Base-by-base conservation (phyloP, 2,113 vertebrate species). In the Oenanthe oenanthe region DNA sequence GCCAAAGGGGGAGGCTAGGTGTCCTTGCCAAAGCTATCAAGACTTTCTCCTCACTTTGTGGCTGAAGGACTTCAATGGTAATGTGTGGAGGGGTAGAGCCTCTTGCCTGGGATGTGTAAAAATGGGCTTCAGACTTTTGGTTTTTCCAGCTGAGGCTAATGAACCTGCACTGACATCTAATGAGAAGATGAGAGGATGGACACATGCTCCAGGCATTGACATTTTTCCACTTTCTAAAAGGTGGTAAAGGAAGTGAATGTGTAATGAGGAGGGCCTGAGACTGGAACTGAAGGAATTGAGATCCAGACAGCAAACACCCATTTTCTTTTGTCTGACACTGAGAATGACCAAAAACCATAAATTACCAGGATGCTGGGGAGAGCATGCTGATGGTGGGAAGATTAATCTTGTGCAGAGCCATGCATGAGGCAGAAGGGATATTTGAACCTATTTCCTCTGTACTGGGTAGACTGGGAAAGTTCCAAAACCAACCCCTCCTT, bases 331-430 rank as follows among this genome's bases (percentile, higher is more conserved):
- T 63, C 54, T 54, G 60, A 26, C 24, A 38, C 1, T 31, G 51
- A 62, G 29, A 54, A 70, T 31, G 34, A 54, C 19, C 2, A 2
- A 84, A 80, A 77, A 0, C 2, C 26, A 51, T 14, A 62, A 47
- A 70, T 11, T 4, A 68, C 6, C 43, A 54, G 31, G n/a, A 36
- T 80, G 34, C 18, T 56, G 54, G 19, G 38, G 29, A 88, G 67
- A 70, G 16, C 24, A 65, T 34, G 8, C 14, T 73, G 32, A 12
- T 34, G 20, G 11, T 62, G 67, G 18, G 10, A 54, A 54, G 7
- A 58, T 34, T 38, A 12, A 62, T 32, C 4, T 17, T 3, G 3
- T 0, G 0, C 42, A 73, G 19, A 73, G 31, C 58, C 0, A 0
- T 2, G 1, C 15, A 26, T 38, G 12, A 61, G 29, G 53, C 28